Evolutionary conservation across 2,888 invertebrate species (phyloP).

Genomic region (Crossocerus cetratus): DNA sequence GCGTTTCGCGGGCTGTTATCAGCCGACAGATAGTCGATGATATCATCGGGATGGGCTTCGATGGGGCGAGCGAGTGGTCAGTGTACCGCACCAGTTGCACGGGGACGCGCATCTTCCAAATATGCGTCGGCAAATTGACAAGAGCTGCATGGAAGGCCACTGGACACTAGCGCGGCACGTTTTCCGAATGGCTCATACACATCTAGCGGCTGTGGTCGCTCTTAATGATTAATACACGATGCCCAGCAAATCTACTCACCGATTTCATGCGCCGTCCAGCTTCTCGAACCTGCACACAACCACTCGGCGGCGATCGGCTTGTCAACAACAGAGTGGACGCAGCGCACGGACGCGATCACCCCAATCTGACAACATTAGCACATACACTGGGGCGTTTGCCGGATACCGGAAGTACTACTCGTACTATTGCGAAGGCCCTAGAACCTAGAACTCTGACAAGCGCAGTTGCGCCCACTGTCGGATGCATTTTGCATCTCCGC

Average conservation of each 20-base stretch:
- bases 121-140: conserved; percentile 7
- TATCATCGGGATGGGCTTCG: not conserved
- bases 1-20: not conserved
- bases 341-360: conserved; percentile 20
- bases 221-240: not conserved
- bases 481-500: conserved; percentile 7
- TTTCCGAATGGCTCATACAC: conserved; percentile 46
- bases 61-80: not conserved
- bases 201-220: conserved; percentile 48
- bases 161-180: conserved; percentile 34
- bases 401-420: conserved; percentile 61
- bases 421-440: conserved; percentile 30
- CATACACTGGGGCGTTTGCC: conserved; percentile 64
- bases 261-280: conserved; percentile 7
- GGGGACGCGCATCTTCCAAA: conserved; percentile 8
- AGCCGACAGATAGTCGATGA: not conserved
- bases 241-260: conserved; percentile 40
- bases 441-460: conserved; percentile 9
- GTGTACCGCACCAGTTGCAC: not conserved
- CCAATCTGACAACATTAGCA: conserved; percentile 38
- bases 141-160: conserved; percentile 22
- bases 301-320: conserved; percentile 34
- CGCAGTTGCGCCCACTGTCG: conserved; percentile 37
- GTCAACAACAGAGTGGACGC: conserved; percentile 36
- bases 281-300: conserved; percentile 18